A percentile compares a stretch with the other conserved stretches of the same genome.
Evolutionary conservation across 92 coral and sea anemone genomes (phyloP).

Genomic region (Porites cylindrica): DNA sequence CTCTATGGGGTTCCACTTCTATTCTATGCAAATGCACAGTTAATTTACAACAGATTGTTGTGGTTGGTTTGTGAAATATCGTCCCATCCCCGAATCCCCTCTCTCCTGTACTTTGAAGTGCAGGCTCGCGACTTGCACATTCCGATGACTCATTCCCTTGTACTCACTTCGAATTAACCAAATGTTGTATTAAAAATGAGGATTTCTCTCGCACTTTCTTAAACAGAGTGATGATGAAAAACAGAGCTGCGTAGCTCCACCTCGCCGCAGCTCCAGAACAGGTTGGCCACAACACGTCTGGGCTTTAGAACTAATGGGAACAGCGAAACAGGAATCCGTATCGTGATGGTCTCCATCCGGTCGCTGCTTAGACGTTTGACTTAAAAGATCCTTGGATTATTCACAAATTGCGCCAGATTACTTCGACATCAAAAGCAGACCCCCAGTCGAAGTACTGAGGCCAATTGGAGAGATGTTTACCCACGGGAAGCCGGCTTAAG

Average conservation of each 20-base stretch:
- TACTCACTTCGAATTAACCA: constrained; percentile 4
- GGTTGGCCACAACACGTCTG: constrained; percentile 99
- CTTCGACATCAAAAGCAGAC: background rate
- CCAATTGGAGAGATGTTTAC: background rate
- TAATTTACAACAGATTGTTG: constrained; percentile 45
- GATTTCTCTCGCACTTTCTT: constrained; percentile 9
- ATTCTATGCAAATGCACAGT: background rate
- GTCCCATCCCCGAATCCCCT: background rate
- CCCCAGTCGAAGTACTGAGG: background rate
- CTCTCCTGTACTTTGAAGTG: background rate
- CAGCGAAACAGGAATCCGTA: constrained; percentile 41
- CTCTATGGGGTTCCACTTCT: constrained; percentile 40
- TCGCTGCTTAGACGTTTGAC: background rate
- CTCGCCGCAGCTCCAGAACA: constrained; percentile 90
- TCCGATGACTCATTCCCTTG: background rate
- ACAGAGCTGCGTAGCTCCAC: constrained; percentile 51
- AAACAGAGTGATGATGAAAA: constrained; percentile 74
- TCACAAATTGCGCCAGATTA: background rate
- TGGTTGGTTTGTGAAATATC: background rate
- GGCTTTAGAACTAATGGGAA: constrained; percentile 88
- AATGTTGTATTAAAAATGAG: background rate
- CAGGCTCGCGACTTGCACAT: background rate
- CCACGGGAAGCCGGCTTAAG: background rate
- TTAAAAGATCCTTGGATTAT: background rate
- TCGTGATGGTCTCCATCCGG: constrained; percentile 24